phyloP scores from a whole-genome alignment of 2,888 invertebrate genomes.

The Cephus spinipes region DNA sequence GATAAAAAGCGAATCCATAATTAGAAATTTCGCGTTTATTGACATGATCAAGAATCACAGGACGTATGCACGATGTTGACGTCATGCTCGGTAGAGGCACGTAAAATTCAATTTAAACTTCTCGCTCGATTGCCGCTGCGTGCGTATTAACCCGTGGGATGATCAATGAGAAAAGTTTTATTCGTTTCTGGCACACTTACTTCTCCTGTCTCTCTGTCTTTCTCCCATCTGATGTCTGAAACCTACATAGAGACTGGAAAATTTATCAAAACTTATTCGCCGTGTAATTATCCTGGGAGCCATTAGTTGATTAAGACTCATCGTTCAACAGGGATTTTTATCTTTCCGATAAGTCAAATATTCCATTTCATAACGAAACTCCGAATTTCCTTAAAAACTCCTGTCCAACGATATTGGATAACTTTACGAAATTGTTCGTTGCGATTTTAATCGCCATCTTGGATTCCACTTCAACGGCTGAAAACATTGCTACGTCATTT shows the following conservation, averaged over 20 bases:
- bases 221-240: not conserved
- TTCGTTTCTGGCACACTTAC: not conserved
- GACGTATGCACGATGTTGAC: not conserved
- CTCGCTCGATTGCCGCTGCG: not conserved
- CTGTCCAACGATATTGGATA: constrained; percentile 17
- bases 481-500: not conserved
- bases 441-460: not conserved
- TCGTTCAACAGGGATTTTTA: not conserved
- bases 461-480: not conserved
- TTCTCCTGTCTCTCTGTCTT: not conserved
- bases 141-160: not conserved
- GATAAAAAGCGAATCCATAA: not conserved
- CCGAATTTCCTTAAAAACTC: constrained; percentile 4
- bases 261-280: constrained; percentile 3
- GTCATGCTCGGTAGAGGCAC: not conserved
- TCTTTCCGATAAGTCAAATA: not conserved
- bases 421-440: constrained; percentile 13
- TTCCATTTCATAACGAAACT: not conserved
- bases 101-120: constrained; percentile 8
- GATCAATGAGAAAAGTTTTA: not conserved
- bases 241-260: not conserved
- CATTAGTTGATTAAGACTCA: constrained; percentile 19
- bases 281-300: constrained; percentile 13
- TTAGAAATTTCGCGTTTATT: not conserved
- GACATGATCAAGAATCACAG: not conserved